A percentile compares a stretch with the other conserved stretches of the same genome.
phyloP scores from a whole-genome alignment of 2,113 vertebrate species.

The Ondatra zibethicus region DNA sequence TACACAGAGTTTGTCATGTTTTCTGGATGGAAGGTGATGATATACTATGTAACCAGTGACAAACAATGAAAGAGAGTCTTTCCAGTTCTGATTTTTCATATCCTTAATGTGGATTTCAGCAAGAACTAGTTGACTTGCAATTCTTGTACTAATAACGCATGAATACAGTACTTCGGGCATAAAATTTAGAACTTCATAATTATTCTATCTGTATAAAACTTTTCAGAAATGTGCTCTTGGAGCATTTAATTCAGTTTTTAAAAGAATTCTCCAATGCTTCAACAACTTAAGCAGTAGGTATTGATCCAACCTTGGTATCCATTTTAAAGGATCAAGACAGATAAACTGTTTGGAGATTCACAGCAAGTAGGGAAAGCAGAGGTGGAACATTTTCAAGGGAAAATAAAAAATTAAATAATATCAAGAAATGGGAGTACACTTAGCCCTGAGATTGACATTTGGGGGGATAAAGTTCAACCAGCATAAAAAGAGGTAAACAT shows the following conservation, averaged over 20 bases:
- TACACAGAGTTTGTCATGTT: not conserved
- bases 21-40: not conserved
- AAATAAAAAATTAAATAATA: not conserved
- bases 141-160: not conserved
- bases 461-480: conserved; percentile 9
- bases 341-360: not conserved
- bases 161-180: not conserved
- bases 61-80: not conserved
- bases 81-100: not conserved
- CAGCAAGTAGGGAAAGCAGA: not conserved
- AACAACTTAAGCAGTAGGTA: not conserved
- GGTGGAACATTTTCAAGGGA: not conserved
- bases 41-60: not conserved
- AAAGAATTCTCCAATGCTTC: not conserved
- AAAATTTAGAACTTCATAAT: conserved; percentile 1
- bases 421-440: not conserved
- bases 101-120: not conserved
- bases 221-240: not conserved
- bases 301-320: not conserved
- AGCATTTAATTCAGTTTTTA: not conserved
- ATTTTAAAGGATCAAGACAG: conserved; percentile 2
- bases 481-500: not conserved
- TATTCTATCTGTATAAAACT: not conserved
- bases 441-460: not conserved
- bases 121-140: not conserved